These are phyloP conservation scores for Anisognathus igniventris DNA, from an alignment of 2,797 vertebrate genomes.

Conservation along the genomic window DNA sequence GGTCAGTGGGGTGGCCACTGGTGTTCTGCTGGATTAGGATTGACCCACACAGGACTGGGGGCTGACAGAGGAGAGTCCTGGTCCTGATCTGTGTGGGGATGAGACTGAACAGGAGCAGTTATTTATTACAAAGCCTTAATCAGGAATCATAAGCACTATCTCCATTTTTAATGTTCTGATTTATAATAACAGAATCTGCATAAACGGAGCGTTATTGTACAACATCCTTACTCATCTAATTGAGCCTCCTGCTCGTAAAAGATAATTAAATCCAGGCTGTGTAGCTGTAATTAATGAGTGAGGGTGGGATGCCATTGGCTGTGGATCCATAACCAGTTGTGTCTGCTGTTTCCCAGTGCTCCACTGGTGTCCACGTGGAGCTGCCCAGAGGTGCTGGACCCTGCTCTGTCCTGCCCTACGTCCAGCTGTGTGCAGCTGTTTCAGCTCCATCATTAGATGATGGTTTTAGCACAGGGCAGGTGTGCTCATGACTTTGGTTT, in stretches of 20 bases:
- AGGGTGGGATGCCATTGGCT: neutral
- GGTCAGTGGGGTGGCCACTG: neutral
- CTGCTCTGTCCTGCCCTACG: rapidly evolving
- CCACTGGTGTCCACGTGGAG: neutral
- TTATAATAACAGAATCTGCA: neutral
- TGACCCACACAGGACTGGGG: neutral
- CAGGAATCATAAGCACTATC: neutral
- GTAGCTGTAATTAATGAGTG: conserved; percentile 20
- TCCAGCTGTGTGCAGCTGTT: neutral
- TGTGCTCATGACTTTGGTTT: neutral
- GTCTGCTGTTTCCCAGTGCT: neutral
- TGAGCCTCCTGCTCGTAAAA: conserved; percentile 29
- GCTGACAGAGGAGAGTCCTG: neutral
- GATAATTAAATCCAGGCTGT: conserved; percentile 25
- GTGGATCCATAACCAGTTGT: neutral
- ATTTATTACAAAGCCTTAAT: neutral
- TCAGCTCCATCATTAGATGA: rapidly evolving
- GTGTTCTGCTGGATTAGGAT: rapidly evolving
- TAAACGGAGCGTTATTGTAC: neutral
- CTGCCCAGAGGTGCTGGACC: neutral
- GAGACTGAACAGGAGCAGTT: neutral
- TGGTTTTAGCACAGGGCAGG: neutral
- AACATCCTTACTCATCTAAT: conserved; percentile 22
- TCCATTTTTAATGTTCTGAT: neutral
- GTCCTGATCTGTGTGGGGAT: rapidly evolving